Conservation (phyloP, 2,113 vertebrate species). For the Sander vitreus region DNA sequence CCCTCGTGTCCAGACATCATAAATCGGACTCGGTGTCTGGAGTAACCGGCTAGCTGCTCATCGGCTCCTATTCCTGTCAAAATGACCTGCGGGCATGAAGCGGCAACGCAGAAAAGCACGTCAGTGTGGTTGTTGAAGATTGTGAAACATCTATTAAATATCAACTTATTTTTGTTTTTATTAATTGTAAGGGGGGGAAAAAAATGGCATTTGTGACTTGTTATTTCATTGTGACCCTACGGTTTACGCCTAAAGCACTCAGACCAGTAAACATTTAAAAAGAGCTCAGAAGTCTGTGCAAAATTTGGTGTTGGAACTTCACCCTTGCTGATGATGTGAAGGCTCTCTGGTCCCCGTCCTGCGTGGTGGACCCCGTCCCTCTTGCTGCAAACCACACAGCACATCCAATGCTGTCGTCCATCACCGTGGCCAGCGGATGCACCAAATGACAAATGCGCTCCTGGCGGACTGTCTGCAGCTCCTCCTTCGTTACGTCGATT, state of each 20-base stretch:
- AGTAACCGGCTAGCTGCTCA: conserved; percentile 96
- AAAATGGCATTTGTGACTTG: too few species aligned
- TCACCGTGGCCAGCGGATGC: conserved; percentile 90
- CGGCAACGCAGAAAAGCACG: neutral
- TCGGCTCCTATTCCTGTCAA: conserved; percentile 96
- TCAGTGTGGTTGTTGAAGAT: neutral
- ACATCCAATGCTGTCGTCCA: conserved; percentile 97
- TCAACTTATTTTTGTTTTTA: too few species aligned
- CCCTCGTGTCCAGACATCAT: conserved; percentile 84
- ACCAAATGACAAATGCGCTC: conserved; percentile 87
- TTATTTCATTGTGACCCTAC: too few species aligned
- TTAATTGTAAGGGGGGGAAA: too few species aligned
- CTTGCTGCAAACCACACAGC: conserved; percentile 97
- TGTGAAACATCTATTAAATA: neutral
- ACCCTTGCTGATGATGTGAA: conserved; percentile 93
- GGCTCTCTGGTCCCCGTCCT: conserved; percentile 62
- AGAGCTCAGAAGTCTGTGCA: neutral
- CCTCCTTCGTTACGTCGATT: conserved; percentile 90
- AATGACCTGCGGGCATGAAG: conserved; percentile 84
- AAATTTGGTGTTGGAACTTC: conserved; percentile 4
- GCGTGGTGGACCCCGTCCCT: conserved; percentile 85
- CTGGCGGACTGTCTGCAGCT: conserved; percentile 87
- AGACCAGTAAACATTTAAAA: neutral
- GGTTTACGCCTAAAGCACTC: too few species aligned
- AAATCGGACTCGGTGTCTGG: conserved; percentile 91